Conservation (phyloP, 2,888 invertebrate genomes). For the Crocallis elinguaria region DNA sequence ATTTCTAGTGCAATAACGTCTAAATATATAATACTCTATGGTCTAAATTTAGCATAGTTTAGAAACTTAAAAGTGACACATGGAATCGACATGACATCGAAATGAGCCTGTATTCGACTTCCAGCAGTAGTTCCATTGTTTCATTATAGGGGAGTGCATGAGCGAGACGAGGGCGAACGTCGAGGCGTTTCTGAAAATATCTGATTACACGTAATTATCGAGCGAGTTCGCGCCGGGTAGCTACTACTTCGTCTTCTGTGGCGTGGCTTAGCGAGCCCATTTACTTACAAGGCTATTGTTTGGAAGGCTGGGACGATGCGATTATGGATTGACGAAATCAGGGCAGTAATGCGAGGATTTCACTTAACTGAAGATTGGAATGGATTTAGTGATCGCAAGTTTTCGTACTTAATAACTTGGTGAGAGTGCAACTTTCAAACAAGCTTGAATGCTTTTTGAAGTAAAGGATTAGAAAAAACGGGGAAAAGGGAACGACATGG, state of each 20-base stretch:
- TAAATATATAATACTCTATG: no score
- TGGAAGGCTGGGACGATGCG: conserved; percentile 13
- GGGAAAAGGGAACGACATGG: no score
- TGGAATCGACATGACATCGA: not conserved
- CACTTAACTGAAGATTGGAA: conserved; percentile 9
- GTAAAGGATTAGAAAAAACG: no score
- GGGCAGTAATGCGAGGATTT: conserved; percentile 17
- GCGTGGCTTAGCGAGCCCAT: conserved; percentile 9
- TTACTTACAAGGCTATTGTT: conserved; percentile 17
- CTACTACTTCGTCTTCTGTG: conserved; percentile 9
- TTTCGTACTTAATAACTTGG: no score
- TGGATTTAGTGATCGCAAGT: conserved; percentile 14
- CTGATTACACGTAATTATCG: conserved; percentile 84
- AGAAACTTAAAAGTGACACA: no score
- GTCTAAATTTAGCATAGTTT: no score
- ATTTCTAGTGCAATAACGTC: no score
- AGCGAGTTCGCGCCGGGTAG: conserved; percentile 51
- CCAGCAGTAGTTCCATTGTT: conserved; percentile 54
- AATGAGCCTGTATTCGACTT: conserved; percentile 26
- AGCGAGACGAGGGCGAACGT: conserved; percentile 58
- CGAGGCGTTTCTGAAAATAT: conserved; percentile 79
- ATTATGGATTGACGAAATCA: conserved; percentile 24
- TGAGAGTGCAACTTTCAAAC: no score
- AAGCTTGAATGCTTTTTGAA: no score
- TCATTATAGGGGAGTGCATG: conserved; percentile 75